Base-by-base conservation (phyloP, 2,888 invertebrate genomes). In the Xylota sylvarum region DNA sequence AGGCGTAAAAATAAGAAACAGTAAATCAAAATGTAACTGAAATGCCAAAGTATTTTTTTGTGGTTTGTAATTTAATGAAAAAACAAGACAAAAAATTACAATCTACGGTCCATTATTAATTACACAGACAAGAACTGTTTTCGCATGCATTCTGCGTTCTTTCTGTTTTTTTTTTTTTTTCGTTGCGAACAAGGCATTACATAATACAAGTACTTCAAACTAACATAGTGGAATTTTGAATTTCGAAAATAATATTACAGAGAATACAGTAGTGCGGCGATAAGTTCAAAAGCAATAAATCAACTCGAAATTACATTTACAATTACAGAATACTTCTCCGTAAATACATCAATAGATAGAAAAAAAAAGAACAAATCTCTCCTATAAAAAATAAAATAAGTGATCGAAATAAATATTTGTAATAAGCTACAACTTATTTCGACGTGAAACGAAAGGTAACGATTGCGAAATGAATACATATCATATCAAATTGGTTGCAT, bases 1-100 rank as follows among this genome's bases (percentile, higher is more conserved):
- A 74, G 62, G 81, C 58, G 46, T 76, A 77, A 40, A 74, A 73
- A 55, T 69, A 88, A 88, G 90, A 90, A 90, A 90, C 90, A 90
- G 90, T 89, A 90, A 90, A 89, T 90, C 89, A 90, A 90, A 90
- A 90, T 90, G 90, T 89, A 90, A 90, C 89, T 89, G 88, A 88
- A 89, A 88, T 74, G 35, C 73, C 58, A 69, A 82, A 65, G 19
- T 9, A 65, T 35, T 46, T 69, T 32, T 19, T 19, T 52, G 27
- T 27, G 37, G 10, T 65, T 72, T 19, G 37, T 52, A 14, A 62
- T 7, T 23, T 79, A 62, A 55, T 19, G 10, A 73, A 67, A 58
- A 32, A 17, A 69, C n/a, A 17, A 23, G 23, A 23, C 23, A 23
- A 1, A 50, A 60, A 67, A 67, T 35, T 55, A 64, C 14, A 73